A percentile compares a stretch with the other conserved stretches of the same genome.
Evolutionary conservation across 1,140 invertebrate genomes (phyloP).

Genomic region (Drosophila bipectinata): DNA sequence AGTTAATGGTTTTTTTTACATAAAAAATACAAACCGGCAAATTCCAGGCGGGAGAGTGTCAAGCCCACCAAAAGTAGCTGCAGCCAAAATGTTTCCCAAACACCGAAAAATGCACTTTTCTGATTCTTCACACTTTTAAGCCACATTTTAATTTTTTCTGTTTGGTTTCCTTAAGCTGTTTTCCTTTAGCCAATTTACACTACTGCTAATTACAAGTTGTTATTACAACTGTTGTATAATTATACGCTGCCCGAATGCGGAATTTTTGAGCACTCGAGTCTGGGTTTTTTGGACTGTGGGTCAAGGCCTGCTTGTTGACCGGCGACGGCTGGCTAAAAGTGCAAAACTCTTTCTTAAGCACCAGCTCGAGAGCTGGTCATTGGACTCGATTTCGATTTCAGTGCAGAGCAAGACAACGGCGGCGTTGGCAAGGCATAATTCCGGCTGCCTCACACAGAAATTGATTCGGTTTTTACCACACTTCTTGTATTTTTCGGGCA

Average conservation of each 20-base stretch:
- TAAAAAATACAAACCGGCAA: constrained; percentile 69
- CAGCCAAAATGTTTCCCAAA: constrained; percentile 18
- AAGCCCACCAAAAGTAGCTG: constrained; percentile 45
- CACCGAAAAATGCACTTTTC: constrained; percentile 12
- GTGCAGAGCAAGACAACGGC: constrained; percentile 38
- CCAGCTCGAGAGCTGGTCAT: constrained; percentile 63
- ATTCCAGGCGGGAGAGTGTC: constrained; percentile 48
- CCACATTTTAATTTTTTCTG: constrained; percentile 34
- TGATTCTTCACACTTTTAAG: constrained; percentile 21
- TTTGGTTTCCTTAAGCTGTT: background rate
- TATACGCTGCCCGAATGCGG: constrained; percentile 17
- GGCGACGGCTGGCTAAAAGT: constrained; percentile 27
- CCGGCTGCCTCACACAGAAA: constrained; percentile 52
- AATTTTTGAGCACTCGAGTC: constrained; percentile 14
- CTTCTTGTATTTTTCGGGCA: constrained; percentile 46
- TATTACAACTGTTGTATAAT: constrained; percentile 20
- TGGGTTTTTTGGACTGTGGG: constrained; percentile 28
- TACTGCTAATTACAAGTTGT: constrained; percentile 5
- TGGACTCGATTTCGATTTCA: constrained; percentile 75
- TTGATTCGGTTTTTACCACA: constrained; percentile 50
- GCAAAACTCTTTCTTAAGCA: constrained; percentile 30
- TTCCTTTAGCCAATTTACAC: constrained; percentile 27
- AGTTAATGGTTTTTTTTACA: constrained; percentile 58
- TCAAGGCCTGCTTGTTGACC: constrained; percentile 43
- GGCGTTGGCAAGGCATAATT: constrained; percentile 68